Conservation (phyloP, 2,888 invertebrate species). For the Drosophila fulvimacula region DNA sequence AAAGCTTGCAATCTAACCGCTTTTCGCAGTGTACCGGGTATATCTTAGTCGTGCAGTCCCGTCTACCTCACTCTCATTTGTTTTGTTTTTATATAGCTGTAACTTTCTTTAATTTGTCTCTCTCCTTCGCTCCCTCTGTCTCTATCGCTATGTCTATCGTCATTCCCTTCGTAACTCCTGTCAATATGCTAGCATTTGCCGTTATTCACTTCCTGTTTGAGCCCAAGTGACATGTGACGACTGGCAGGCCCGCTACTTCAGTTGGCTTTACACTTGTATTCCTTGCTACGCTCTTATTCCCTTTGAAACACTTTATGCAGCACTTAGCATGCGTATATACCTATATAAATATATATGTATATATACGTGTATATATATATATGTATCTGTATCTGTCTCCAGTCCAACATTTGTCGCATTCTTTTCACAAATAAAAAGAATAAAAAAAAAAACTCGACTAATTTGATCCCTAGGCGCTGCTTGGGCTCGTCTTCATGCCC, state of each 20-base stretch:
- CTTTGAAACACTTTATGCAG: conserved; percentile 51
- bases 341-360: not conserved
- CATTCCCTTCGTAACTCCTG: conserved; percentile 28
- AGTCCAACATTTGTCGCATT: conserved; percentile 64
- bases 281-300: conserved; percentile 17
- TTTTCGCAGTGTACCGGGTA: no score
- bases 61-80: no score
- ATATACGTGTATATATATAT: conserved; percentile 19
- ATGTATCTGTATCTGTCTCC: not conserved
- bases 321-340: conserved; percentile 58
- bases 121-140: not conserved
- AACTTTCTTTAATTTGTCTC: not conserved
- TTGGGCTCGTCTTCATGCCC: conserved; percentile 42
- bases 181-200: conserved; percentile 52
- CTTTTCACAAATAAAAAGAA: conserved; percentile 26
- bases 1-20: no score
- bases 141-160: not conserved
- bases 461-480: conserved; percentile 76
- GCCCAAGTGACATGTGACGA: conserved; percentile 60
- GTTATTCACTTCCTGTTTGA: conserved; percentile 45
- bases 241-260: conserved; percentile 42
- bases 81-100: not conserved
- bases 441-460: conserved; percentile 65
- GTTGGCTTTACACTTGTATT: conserved; percentile 32
- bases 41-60: no score